Evolutionary conservation across 2,113 vertebrate species (phyloP).

Genomic region (Anthoscopus minutus): DNA sequence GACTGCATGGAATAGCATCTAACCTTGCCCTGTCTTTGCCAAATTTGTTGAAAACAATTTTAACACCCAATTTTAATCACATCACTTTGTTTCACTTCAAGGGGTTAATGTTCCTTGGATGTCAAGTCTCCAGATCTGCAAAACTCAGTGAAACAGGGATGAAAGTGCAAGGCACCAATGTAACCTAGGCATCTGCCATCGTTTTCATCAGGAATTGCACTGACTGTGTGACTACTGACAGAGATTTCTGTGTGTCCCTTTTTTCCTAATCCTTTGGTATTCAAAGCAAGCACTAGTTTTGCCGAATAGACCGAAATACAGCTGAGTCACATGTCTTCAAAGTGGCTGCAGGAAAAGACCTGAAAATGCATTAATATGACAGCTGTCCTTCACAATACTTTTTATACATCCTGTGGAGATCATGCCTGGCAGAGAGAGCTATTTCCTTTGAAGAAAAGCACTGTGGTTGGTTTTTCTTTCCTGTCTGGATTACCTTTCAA

Average conservation of each 20-base stretch:
- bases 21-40: background rate
- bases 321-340: constrained; percentile 27
- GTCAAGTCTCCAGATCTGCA: background rate
- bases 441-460: background rate
- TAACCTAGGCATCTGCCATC: background rate
- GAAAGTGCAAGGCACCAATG: background rate
- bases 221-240: constrained; percentile 30
- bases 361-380: background rate
- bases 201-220: constrained; percentile 7
- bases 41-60: background rate
- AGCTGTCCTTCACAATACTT: background rate
- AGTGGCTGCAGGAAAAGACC: constrained; percentile 35
- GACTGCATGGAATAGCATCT: background rate
- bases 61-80: background rate
- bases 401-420: background rate
- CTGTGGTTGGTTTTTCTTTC: background rate
- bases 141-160: background rate
- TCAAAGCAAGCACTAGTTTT: constrained; percentile 37
- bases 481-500: background rate
- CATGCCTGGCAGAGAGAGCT: background rate
- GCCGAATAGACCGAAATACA: constrained; percentile 9
- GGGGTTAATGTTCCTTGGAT: background rate
- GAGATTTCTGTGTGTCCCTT: constrained; percentile 28
- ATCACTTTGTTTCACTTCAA: background rate
- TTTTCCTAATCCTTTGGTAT: background rate